Conservation (phyloP, 2,113 vertebrate species). For the Poicephalus meyeri region DNA sequence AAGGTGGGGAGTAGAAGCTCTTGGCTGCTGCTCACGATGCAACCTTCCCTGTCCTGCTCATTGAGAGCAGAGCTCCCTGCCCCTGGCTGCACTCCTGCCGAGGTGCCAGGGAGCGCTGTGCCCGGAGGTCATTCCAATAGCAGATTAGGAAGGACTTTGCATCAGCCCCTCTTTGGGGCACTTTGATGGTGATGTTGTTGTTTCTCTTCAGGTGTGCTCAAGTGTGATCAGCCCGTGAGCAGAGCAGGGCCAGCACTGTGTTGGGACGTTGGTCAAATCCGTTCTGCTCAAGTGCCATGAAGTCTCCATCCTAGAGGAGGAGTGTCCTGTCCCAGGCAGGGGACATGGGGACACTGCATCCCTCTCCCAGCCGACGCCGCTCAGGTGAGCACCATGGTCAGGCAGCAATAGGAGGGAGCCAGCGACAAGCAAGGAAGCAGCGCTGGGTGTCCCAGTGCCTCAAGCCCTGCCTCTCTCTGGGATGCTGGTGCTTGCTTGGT, state of each 20-base stretch:
- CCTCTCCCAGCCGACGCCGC: rapidly evolving
- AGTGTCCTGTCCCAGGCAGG: rapidly evolving
- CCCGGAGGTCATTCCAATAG: neutral
- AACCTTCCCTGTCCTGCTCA: neutral
- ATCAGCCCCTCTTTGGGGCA: neutral
- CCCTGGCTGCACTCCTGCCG: neutral
- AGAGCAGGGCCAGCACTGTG: rapidly evolving
- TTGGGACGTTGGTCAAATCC: rapidly evolving
- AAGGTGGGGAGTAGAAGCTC: neutral
- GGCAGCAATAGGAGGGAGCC: neutral
- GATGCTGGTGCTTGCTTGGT: rapidly evolving
- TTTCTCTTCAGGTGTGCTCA: neutral
- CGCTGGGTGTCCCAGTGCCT: rapidly evolving
- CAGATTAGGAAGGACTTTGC: neutral
- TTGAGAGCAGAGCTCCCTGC: neutral
- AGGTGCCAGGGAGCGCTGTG: neutral
- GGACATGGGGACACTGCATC: rapidly evolving
- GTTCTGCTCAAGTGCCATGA: rapidly evolving
- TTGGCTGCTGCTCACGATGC: rapidly evolving
- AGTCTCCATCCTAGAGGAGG: neutral
- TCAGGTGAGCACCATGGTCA: rapidly evolving
- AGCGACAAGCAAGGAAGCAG: rapidly evolving
- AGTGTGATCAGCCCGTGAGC: neutral
- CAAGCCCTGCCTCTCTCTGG: rapidly evolving
- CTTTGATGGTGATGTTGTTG: neutral